Conservation (phyloP, 2,888 invertebrate species). For the Drosophila affinis region DNA sequence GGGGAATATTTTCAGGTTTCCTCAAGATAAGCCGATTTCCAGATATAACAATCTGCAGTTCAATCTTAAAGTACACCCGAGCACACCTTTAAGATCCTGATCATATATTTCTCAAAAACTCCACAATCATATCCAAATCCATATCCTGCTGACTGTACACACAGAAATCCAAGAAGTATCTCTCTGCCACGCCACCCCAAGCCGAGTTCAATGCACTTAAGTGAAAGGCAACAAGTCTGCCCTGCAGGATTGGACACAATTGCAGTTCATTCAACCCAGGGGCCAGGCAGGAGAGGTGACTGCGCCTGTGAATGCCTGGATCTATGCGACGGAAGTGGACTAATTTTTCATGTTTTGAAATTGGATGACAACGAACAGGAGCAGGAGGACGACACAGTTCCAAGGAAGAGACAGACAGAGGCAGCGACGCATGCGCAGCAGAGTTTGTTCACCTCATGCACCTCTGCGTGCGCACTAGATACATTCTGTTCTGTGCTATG, state of each 20-base stretch:
- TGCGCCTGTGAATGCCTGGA: conserved; percentile 18
- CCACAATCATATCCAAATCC: neutral
- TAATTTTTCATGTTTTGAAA: conserved; percentile 73
- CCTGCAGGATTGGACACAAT: conserved; percentile 49
- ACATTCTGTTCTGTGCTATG: conserved; percentile 27
- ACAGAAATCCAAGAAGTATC: conserved; percentile 1
- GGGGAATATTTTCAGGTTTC: neutral
- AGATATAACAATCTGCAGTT: neutral
- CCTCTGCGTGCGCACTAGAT: conserved; percentile 10
- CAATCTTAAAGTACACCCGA: neutral
- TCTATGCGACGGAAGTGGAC: conserved; percentile 53
- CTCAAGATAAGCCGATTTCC: neutral
- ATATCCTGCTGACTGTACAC: conserved; percentile 39
- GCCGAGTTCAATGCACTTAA: conserved; percentile 44
- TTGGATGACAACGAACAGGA: conserved; percentile 59
- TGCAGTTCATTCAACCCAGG: conserved; percentile 68
- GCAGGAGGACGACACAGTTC: conserved; percentile 38
- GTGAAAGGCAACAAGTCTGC: conserved; percentile 52
- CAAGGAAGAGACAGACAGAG: conserved; percentile 16
- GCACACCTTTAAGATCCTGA: neutral
- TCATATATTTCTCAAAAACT: neutral
- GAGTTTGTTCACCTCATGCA: conserved; percentile 72
- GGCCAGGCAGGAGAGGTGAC: conserved; percentile 32
- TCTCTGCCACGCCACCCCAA: conserved; percentile 16
- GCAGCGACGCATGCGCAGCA: conserved; percentile 59